These are phyloP conservation scores for Oscheius onirici DNA, from an alignment of 2,888 invertebrate genomes.

Conservation along the genomic window DNA sequence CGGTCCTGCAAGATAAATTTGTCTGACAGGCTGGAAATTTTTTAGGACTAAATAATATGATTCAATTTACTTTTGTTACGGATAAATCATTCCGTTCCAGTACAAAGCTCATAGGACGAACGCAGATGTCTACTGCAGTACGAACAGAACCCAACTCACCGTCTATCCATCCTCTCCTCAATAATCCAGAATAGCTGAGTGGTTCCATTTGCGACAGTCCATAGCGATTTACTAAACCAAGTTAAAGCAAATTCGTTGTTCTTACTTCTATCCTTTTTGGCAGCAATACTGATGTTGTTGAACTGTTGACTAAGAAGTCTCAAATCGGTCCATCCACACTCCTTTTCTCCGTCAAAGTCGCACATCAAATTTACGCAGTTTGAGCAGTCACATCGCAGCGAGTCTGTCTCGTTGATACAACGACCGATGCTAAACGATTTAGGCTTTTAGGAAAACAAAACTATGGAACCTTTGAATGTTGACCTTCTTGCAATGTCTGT, in stretches of 20 bases:
- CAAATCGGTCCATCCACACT: conserved; percentile 54
- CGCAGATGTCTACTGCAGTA: no score
- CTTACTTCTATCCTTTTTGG: conserved; percentile 53
- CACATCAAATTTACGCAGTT: conserved; percentile 32
- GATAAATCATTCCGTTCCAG: no score
- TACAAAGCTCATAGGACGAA: no score
- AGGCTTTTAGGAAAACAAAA: background rate
- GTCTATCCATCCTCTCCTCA: conserved; percentile 33
- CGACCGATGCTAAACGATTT: conserved; percentile 21
- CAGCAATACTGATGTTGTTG: conserved; percentile 59
- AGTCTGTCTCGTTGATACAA: conserved; percentile 12
- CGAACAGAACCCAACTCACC: no score
- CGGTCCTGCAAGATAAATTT: conserved; percentile 41
- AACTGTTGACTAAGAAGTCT: conserved; percentile 48
- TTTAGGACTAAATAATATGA: no score
- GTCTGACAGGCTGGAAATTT: no score
- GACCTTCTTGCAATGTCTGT: conserved; percentile 20
- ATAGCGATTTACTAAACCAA: conserved; percentile 55
- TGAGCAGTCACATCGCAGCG: conserved; percentile 25
- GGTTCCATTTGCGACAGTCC: conserved; percentile 53
- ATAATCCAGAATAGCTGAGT: conserved; percentile 51
- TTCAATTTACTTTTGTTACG: no score
- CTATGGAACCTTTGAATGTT: conserved; percentile 3
- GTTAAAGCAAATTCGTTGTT: background rate
- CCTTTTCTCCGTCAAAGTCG: conserved; percentile 39